Percentiles rank a stretch among this genome's conserved stretches.
phyloP scores from a whole-genome alignment of 2,113 vertebrate species.

The Thunnus maccoyii region DNA sequence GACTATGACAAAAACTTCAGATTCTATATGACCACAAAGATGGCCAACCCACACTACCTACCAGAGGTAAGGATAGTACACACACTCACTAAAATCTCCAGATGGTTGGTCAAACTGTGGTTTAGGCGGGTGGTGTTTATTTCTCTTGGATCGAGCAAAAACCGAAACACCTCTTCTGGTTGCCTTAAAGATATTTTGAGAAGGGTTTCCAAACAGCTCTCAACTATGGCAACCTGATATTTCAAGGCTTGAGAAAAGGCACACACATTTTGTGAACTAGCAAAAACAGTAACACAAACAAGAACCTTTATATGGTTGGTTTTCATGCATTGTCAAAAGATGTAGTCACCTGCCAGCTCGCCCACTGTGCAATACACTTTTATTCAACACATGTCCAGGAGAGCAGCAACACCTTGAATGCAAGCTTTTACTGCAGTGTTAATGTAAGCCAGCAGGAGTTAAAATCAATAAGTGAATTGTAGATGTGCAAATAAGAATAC shows the following conservation, averaged over 20 bases:
- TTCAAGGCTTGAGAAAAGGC: background rate
- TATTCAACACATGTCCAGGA: background rate
- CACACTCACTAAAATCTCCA: background rate
- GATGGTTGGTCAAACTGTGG: background rate
- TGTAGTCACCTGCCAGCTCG: slow-evolving; percentile 1
- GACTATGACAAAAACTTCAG: slow-evolving; percentile 90
- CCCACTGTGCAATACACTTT: background rate
- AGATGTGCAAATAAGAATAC: background rate
- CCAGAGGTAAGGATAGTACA: slow-evolving; percentile 85
- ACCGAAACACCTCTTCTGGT: background rate
- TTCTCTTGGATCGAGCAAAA: background rate
- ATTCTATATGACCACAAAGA: slow-evolving; percentile 93
- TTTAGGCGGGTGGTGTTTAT: no score
- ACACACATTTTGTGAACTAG: background rate
- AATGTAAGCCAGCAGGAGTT: slow-evolving; percentile 10
- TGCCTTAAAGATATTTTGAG: background rate
- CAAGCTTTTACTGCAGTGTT: background rate
- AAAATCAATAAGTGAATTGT: background rate
- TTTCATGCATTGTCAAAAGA: slow-evolving; percentile 3
- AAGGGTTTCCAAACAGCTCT: no score
- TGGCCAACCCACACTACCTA: slow-evolving; percentile 93
- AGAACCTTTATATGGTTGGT: background rate
- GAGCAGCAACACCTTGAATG: background rate
- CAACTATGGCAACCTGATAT: background rate
- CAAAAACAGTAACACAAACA: background rate